Percentiles rank a stretch among this genome's conserved stretches.
Conservation (phyloP, 2,113 vertebrate species). For the Oenanthe melanoleuca region DNA sequence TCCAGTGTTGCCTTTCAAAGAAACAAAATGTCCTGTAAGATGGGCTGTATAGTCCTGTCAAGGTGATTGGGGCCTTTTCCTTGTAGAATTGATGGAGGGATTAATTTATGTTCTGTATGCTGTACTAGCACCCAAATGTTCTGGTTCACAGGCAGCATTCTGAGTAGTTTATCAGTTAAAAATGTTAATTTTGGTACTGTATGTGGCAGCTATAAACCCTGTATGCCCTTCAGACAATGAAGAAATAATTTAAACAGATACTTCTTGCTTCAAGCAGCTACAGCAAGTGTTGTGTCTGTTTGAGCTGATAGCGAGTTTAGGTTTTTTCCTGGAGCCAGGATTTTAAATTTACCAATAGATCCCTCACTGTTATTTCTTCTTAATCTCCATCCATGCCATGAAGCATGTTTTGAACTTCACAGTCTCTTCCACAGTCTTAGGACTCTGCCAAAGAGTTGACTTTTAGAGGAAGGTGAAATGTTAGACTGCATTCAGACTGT, state of each 20-base stretch:
- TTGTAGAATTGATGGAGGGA: background rate
- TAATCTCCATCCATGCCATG: background rate
- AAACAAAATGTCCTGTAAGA: background rate
- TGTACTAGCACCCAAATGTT: background rate
- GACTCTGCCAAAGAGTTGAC: background rate
- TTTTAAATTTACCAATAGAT: background rate
- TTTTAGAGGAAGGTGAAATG: background rate
- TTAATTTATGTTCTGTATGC: background rate
- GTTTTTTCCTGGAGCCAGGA: background rate
- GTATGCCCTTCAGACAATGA: background rate
- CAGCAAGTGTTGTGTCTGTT: background rate
- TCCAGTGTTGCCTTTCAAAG: background rate
- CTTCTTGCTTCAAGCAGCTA: background rate
- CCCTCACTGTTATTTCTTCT: background rate
- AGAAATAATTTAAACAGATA: background rate
- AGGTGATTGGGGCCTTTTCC: background rate
- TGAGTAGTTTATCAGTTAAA: background rate
- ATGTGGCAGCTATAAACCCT: background rate
- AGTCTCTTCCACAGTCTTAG: background rate
- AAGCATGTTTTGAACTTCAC: background rate
- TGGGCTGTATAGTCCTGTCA: background rate
- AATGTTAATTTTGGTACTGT: background rate
- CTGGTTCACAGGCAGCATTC: background rate
- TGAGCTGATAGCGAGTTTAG: background rate
- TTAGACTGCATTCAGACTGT: background rate